Conservation (phyloP, 2,113 vertebrate species). For the Hippocampus barbouri region DNA sequence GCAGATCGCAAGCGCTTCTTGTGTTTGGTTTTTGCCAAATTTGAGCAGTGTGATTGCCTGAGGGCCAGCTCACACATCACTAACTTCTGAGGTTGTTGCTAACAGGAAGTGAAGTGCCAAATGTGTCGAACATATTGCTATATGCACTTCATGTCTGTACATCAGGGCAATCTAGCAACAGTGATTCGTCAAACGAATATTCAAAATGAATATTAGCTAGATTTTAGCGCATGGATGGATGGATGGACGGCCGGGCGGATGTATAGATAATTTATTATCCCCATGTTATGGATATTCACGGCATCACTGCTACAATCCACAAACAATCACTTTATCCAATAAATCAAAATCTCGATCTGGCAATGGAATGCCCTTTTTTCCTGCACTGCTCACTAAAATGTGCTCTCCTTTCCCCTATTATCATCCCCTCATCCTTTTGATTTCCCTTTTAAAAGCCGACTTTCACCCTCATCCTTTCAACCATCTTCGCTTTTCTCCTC, state of each 20-base stretch:
- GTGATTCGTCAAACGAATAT: background rate
- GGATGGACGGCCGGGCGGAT: too few relatives aligned
- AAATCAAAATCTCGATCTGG: background rate
- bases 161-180: background rate
- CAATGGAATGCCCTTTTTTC: background rate
- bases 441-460: background rate
- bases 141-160: background rate
- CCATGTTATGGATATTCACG: too few relatives aligned
- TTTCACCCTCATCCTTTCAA: background rate
- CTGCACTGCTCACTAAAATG: background rate
- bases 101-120: conserved; percentile 8
- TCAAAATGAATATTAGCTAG: background rate
- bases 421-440: background rate
- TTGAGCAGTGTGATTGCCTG: conserved; percentile 1
- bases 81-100: background rate
- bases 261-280: too few relatives aligned
- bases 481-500: conserved; percentile 1
- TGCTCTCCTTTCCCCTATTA: background rate
- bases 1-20: background rate
- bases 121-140: conserved; percentile 2
- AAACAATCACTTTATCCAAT: background rate
- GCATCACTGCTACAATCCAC: background rate
- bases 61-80: conserved; percentile 4
- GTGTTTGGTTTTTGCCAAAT: background rate
- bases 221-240: too few relatives aligned